Evolutionary conservation across 2,888 invertebrate species (phyloP).

Genomic region (Zeuzera pyrina): DNA sequence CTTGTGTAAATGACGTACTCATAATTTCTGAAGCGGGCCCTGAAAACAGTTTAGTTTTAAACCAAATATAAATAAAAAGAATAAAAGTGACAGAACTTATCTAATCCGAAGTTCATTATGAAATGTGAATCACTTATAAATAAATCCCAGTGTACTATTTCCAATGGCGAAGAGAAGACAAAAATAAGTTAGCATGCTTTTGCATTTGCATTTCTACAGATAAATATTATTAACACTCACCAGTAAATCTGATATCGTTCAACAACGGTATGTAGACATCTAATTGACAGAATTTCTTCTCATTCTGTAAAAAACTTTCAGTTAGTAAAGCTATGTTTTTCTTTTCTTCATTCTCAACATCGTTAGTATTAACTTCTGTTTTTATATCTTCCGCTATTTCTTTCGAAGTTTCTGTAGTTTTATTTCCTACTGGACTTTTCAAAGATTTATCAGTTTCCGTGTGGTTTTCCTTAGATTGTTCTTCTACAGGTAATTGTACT

Average conservation of each 20-base stretch:
- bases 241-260: conserved; percentile 63
- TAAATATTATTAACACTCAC: conserved; percentile 28
- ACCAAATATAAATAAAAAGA: too few relatives aligned
- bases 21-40: conserved; percentile 61
- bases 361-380: neutral
- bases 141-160: too few relatives aligned
- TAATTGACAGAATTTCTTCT: conserved; percentile 59
- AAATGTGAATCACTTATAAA: neutral
- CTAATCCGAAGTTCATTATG: too few relatives aligned
- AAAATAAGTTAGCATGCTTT: too few relatives aligned
- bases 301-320: conserved; percentile 57
- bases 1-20: conserved; percentile 63
- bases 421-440: conserved; percentile 7
- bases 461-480: conserved; percentile 24
- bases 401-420: neutral
- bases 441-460: conserved; percentile 14
- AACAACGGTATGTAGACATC: conserved; percentile 49
- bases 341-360: neutral
- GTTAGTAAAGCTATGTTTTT: conserved; percentile 12
- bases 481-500: conserved; percentile 30
- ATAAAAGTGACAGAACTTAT: too few relatives aligned
- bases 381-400: neutral
- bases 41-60: conserved; percentile 19
- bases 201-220: too few relatives aligned
- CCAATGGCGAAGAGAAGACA: too few relatives aligned